Conservation (phyloP, 1,140 invertebrate species). For the Apis dorsata region DNA sequence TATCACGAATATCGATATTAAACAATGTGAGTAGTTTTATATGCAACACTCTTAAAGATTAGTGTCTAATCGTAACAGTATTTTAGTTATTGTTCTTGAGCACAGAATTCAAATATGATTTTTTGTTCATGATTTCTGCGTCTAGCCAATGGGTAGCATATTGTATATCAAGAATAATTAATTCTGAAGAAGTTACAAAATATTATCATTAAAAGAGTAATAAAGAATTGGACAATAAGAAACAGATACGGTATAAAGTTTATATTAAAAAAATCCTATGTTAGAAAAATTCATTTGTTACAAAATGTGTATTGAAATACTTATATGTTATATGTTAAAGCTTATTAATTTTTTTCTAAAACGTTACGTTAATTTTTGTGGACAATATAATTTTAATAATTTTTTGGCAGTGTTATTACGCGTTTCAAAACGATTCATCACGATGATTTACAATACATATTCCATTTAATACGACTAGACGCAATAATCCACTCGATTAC, state of each 20-base stretch:
- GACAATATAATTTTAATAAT: background rate
- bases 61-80: conserved; percentile 61
- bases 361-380: too few relatives aligned
- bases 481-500: conserved; percentile 50
- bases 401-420: too few relatives aligned
- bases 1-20: conserved; percentile 68
- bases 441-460: background rate
- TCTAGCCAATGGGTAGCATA: conserved; percentile 44
- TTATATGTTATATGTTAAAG: too few relatives aligned
- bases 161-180: background rate
- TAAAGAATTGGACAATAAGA: background rate
- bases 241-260: background rate
- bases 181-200: background rate
- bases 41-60: conserved; percentile 60
- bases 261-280: background rate
- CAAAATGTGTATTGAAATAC: too few relatives aligned
- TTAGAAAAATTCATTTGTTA: too few relatives aligned
- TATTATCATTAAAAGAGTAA: background rate
- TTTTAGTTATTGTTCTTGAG: conserved; percentile 77
- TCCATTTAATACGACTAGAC: conserved; percentile 39
- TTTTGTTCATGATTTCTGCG: conserved; percentile 46
- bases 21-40: conserved; percentile 66
- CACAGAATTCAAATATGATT: conserved; percentile 64
- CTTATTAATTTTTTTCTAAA: background rate
- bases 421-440: background rate